phyloP scores from a whole-genome alignment of 2,888 invertebrate species.

The Endotricha flammealis region DNA sequence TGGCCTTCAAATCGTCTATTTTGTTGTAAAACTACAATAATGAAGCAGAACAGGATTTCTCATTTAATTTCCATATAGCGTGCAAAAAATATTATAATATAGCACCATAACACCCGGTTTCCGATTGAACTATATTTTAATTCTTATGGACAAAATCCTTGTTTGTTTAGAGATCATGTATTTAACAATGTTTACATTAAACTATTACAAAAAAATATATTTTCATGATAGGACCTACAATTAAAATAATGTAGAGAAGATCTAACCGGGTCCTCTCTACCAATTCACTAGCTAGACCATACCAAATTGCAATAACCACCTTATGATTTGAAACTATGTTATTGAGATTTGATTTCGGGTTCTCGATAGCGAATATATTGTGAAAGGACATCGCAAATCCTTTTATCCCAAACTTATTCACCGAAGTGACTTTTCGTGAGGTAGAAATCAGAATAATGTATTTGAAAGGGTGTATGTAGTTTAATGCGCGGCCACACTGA shows the following conservation, averaged over 20 bases:
- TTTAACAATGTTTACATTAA: too few relatives aligned
- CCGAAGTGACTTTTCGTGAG: not conserved
- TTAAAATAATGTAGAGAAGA: too few relatives aligned
- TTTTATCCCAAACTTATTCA: not conserved
- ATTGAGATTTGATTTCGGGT: not conserved
- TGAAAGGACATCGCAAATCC: not conserved
- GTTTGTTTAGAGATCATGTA: too few relatives aligned
- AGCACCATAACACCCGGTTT: not conserved
- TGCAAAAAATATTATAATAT: not conserved
- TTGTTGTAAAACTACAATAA: constrained; percentile 11
- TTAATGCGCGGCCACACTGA: too few relatives aligned
- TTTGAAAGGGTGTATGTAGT: not conserved
- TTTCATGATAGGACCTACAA: too few relatives aligned
- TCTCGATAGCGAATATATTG: not conserved
- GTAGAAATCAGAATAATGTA: too few relatives aligned
- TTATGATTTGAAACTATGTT: not conserved
- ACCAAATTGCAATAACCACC: not conserved
- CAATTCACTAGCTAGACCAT: too few relatives aligned
- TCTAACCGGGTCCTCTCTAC: too few relatives aligned
- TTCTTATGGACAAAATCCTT: too few relatives aligned
- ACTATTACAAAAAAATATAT: too few relatives aligned
- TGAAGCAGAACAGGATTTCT: constrained; percentile 3
- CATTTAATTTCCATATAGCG: not conserved
- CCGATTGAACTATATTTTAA: not conserved
- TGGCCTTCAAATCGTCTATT: constrained; percentile 17